Evolutionary conservation across 1,140 invertebrate genomes (phyloP).

Genomic region (Sminthurinus signatus): DNA sequence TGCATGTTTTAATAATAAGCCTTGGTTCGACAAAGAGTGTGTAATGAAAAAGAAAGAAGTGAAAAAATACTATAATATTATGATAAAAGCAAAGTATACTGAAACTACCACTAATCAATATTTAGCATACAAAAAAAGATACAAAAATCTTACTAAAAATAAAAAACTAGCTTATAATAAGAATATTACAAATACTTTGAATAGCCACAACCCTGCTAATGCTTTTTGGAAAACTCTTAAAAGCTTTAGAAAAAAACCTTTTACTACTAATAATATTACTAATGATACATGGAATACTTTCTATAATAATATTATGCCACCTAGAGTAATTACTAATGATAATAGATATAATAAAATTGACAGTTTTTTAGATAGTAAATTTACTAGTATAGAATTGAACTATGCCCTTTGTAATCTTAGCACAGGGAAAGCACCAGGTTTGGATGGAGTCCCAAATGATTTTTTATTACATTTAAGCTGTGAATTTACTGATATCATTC

Average conservation of each 20-base stretch:
- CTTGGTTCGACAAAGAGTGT: background rate
- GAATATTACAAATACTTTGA: background rate
- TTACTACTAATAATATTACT: too few species aligned
- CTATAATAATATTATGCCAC: too few species aligned
- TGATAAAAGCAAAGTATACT: background rate
- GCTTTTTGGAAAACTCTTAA: background rate
- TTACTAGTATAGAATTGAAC: background rate
- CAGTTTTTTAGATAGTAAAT: background rate
- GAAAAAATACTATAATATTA: background rate
- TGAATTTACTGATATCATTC: background rate
- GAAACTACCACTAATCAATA: background rate
- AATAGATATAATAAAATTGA: background rate
- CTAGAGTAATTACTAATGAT: background rate
- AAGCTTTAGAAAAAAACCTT: background rate
- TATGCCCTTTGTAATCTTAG: background rate
- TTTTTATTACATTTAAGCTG: conserved; percentile 43
- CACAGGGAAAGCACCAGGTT: conserved; percentile 42
- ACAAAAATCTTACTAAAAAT: background rate
- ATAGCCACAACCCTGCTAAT: background rate
- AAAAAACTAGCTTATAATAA: background rate
- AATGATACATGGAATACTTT: too few species aligned
- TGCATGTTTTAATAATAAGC: background rate
- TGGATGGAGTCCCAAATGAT: conserved; percentile 43
- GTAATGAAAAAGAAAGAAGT: background rate
- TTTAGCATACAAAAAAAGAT: background rate